Conservation (phyloP, 2,113 vertebrate genomes). For the Microtus oregoni region DNA sequence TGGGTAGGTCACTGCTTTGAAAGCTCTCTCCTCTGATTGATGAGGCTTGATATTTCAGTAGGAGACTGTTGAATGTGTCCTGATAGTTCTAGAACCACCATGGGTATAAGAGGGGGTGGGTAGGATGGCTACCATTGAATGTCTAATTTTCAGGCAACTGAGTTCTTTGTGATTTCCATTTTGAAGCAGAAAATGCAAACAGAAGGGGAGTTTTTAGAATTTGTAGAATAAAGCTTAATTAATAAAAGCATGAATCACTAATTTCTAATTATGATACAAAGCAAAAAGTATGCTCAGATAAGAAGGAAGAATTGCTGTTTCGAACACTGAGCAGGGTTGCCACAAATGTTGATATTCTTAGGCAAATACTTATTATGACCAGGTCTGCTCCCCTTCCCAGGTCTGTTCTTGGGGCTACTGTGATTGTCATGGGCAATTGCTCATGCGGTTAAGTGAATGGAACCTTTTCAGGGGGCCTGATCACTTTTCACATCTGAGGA, state of each 20-base stretch:
- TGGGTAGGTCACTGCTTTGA: neutral
- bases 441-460: neutral
- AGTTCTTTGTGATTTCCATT: neutral
- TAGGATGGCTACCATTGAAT: neutral
- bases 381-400: neutral
- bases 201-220: neutral
- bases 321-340: neutral
- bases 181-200: constrained; percentile 17
- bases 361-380: neutral
- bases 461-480: neutral
- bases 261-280: constrained; percentile 59
- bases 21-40: neutral
- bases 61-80: neutral
- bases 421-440: neutral
- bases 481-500: neutral
- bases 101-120: neutral
- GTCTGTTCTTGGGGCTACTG: neutral
- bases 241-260: neutral
- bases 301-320: constrained; percentile 45
- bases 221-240: neutral
- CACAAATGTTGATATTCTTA: neutral
- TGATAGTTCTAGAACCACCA: neutral
- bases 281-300: neutral
- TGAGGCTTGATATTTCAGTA: neutral
- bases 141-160: neutral